These are phyloP conservation scores for Athene cunicularia DNA, from an alignment of 2,113 vertebrate genomes.

Conservation along the genomic window DNA sequence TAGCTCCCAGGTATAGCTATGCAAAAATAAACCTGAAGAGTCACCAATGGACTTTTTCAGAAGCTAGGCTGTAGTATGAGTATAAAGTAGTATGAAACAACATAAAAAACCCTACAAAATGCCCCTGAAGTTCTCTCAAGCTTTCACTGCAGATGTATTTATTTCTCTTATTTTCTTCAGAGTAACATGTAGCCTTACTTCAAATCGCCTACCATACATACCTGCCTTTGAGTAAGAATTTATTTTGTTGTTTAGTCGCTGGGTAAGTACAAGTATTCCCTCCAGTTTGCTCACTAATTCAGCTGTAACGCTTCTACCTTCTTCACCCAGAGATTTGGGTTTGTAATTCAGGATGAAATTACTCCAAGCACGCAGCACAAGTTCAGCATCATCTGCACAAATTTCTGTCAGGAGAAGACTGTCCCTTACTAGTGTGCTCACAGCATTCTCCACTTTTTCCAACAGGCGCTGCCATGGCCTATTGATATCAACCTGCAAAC, in stretches of 20 bases:
- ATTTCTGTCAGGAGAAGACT: conserved; percentile 86
- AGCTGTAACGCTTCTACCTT: conserved; percentile 75
- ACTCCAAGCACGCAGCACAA: conserved; percentile 91
- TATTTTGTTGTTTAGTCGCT: conserved; percentile 93
- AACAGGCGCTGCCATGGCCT: conserved; percentile 91
- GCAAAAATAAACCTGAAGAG: neutral
- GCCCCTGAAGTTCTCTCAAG: neutral
- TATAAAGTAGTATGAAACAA: neutral
- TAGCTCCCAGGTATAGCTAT: neutral
- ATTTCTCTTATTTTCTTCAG: neutral
- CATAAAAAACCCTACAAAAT: neutral
- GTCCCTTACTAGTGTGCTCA: conserved; percentile 84
- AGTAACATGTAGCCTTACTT: neutral
- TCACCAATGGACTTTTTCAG: neutral
- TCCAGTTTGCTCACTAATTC: conserved; percentile 92
- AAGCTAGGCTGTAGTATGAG: neutral
- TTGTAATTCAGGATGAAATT: conserved; percentile 86
- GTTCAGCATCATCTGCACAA: conserved; percentile 88
- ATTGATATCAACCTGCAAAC: conserved; percentile 86
- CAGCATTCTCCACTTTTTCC: conserved; percentile 83
- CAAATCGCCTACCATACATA: neutral
- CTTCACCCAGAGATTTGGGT: conserved; percentile 80
- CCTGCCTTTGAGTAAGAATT: conserved; percentile 85
- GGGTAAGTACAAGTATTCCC: conserved; percentile 86
- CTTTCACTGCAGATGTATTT: neutral